phyloP scores from a whole-genome alignment of 2,797 vertebrate genomes.

The Pangasius krempfi region DNA sequence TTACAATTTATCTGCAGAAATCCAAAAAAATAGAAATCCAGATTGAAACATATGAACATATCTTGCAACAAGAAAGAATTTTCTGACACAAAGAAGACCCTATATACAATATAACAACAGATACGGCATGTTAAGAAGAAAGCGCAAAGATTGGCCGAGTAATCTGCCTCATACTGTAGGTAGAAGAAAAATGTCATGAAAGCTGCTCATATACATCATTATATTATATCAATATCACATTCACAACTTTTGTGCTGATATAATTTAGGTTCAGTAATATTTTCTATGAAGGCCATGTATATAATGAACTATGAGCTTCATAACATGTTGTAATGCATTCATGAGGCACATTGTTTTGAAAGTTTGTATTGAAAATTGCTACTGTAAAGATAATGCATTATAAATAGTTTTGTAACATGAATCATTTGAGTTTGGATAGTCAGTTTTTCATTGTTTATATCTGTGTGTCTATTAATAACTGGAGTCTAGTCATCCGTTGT shows the following conservation, averaged over 20 bases:
- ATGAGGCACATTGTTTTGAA: not conserved
- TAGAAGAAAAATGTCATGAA: not conserved
- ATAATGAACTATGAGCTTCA: not conserved
- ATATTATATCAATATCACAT: not conserved
- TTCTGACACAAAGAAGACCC: not conserved
- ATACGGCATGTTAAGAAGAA: not conserved
- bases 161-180: not conserved
- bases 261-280: not conserved
- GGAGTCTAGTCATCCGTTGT: not conserved
- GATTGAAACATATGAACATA: not conserved
- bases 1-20: not conserved
- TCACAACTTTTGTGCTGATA: not conserved
- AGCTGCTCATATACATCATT: not conserved
- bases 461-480: not conserved
- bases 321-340: not conserved
- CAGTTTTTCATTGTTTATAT: not conserved
- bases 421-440: not conserved
- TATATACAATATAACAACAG: not conserved
- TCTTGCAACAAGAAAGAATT: not conserved
- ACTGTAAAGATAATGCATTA: not conserved
- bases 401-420: not conserved
- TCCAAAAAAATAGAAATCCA: not conserved
- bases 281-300: not conserved
- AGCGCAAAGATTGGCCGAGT: not conserved
- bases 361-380: not conserved